Percentiles rank a stretch among this genome's conserved stretches.
These are phyloP conservation scores for Lissonota sp. DNA, from an alignment of 2,888 invertebrate genomes.

Conservation along the genomic window DNA sequence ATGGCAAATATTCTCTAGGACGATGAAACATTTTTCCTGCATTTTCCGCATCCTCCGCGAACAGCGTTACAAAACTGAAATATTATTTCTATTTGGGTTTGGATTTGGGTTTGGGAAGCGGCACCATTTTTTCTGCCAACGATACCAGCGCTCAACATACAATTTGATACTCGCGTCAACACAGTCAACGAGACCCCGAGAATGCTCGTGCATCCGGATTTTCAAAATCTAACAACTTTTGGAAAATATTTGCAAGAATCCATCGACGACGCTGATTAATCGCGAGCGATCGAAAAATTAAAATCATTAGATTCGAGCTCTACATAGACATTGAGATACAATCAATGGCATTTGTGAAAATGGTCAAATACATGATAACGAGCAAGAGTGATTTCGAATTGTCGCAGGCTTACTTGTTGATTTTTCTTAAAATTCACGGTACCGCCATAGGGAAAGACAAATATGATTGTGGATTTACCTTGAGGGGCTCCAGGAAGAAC, in stretches of 20 bases:
- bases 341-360: slow-evolving; percentile 91
- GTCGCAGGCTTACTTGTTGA: slow-evolving; percentile 93
- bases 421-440: slow-evolving; percentile 94
- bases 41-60: slow-evolving; percentile 88
- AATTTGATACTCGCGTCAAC: slow-evolving; percentile 89
- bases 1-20: slow-evolving; percentile 87
- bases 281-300: slow-evolving; percentile 87
- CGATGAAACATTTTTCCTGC: slow-evolving; percentile 88
- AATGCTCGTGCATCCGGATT: slow-evolving; percentile 85
- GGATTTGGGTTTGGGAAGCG: too few relatives aligned
- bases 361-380: slow-evolving; percentile 89
- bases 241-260: slow-evolving; percentile 87
- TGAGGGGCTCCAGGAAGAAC: slow-evolving; percentile 86
- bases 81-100: not conserved
- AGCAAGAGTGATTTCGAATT: slow-evolving; percentile 94
- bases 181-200: slow-evolving; percentile 82
- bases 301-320: slow-evolving; percentile 92
- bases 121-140: slow-evolving; percentile 99
- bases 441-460: slow-evolving; percentile 86
- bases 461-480: slow-evolving; percentile 86
- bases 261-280: slow-evolving; percentile 85
- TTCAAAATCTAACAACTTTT: slow-evolving; percentile 89
- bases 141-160: slow-evolving; percentile 91
- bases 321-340: slow-evolving; percentile 95
- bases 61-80: slow-evolving; percentile 89